Percentiles rank a stretch among this genome's conserved stretches.
Conservation (phyloP, 1,140 invertebrate genomes). For the Formica exsecta region DNA sequence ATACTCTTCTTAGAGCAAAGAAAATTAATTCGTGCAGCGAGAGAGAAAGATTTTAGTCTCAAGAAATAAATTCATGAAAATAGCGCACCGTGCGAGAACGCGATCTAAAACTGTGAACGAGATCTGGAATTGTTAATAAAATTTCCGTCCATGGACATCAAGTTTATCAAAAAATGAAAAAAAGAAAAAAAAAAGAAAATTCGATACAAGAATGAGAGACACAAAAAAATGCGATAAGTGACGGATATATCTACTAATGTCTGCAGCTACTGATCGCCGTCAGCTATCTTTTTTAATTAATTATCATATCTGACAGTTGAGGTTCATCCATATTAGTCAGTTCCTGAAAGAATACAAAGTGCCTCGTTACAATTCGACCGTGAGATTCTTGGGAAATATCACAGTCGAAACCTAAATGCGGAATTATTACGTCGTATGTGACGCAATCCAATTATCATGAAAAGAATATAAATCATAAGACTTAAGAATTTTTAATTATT, state of each 20-base stretch:
- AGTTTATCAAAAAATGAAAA: conserved; percentile 9
- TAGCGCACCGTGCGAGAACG: conserved; percentile 40
- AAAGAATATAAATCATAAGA: background rate
- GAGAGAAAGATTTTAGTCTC: conserved; percentile 23
- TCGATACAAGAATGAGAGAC: background rate
- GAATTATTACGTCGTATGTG: background rate
- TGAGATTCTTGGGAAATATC: background rate
- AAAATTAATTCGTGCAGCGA: conserved; percentile 30
- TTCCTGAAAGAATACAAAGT: background rate
- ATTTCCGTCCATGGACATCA: conserved; percentile 34
- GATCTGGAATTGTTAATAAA: conserved; percentile 35
- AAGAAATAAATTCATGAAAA: conserved; percentile 49
- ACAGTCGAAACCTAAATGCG: background rate
- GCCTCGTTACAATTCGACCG: background rate
- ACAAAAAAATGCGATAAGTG: conserved; percentile 29
- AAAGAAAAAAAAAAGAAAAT: background rate
- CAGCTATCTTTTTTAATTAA: conserved; percentile 66
- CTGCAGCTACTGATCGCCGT: conserved; percentile 20
- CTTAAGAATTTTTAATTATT: background rate
- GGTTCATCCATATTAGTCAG: conserved; percentile 63
- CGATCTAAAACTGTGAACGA: conserved; percentile 31
- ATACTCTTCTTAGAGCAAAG: background rate
- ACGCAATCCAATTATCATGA: background rate
- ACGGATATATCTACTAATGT: conserved; percentile 15
- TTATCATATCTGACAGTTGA: conserved; percentile 64